Base-by-base conservation (phyloP, 2,888 invertebrate species). In the Zonitis immaculata region DNA sequence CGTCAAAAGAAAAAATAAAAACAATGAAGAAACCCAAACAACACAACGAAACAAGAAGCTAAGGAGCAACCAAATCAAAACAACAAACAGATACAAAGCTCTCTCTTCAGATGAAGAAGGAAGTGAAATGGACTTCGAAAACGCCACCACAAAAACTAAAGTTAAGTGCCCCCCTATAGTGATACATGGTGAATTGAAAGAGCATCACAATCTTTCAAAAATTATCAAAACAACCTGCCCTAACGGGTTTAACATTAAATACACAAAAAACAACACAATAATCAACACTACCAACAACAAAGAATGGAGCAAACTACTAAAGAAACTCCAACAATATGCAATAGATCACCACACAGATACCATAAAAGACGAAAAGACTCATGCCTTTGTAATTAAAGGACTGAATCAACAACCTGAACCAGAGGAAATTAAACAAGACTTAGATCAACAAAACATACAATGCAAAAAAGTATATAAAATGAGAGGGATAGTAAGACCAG, bases 381-480 rank as follows among this genome's bases (percentile, higher is more conserved):
- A 50, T 12, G 49, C 49, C 8, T 50, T 44, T 26, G 44, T 50
- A 9, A 20, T 50, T 1, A 42, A 18, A 26, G 44, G 49, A n/a
- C 16, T 50, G 9, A 32, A 50, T 9, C 26, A 44, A 3, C 30
- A 11, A 12, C 49, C 44, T 5, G 26, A 16, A 20, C 12, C 7
- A 11, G 20, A 9, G 6, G 44, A 50, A 18, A 20, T 42, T 6
- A 44, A 27, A 35, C 6, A 22, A 6, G 49, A 49, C 14, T 7
- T 44, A 3, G 8, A 3, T 12, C 1, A 7, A 22, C 14, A 45
- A n/a, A 20, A 45, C 5, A 50, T 50, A 4, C 1, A 16, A 4
- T 28, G 28, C 11, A 16, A 27, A 11, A 16, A 27, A 18, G 28
- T 50, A 4, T 50, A 32, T 11, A 32, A 3, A 50, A 44, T 50